A percentile compares a stretch with the other conserved stretches of the same genome.
Conservation (phyloP, 2,113 vertebrate genomes). For the Platichthys stellatus region DNA sequence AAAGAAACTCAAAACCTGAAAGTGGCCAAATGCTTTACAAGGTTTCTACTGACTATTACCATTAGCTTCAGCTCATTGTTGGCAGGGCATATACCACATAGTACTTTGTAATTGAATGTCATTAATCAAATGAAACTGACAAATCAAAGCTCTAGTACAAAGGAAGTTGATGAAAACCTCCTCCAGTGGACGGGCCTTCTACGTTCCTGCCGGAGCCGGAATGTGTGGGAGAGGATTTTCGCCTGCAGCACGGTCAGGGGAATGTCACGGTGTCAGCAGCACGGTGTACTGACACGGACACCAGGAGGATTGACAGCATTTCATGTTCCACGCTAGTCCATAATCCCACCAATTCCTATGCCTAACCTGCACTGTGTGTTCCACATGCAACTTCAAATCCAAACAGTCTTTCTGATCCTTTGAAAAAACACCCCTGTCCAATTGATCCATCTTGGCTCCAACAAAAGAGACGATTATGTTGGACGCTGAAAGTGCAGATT, state of each 20-base stretch:
- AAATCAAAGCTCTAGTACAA: conserved; percentile 20
- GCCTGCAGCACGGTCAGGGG: conserved; percentile 17
- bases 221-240: conserved; percentile 38
- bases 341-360: conserved; percentile 29
- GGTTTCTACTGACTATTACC: no score
- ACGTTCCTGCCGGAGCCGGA: conserved; percentile 51
- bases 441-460: conserved; percentile 19
- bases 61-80: no score
- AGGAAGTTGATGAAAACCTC: conserved; percentile 4
- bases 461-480: conserved; percentile 24
- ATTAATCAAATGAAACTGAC: no score
- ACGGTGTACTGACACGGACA: conserved; percentile 68
- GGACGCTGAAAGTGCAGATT: conserved; percentile 37
- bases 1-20: no score
- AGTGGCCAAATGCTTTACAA: no score
- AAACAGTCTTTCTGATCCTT: conserved; percentile 53
- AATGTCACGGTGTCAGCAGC: conserved; percentile 71
- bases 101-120: no score
- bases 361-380: conserved; percentile 30
- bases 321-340: conserved; percentile 33
- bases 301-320: conserved; percentile 38
- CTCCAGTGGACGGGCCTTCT: conserved; percentile 26
- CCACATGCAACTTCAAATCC: conserved; percentile 29
- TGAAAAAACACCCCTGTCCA: conserved; percentile 21
- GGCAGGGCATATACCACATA: no score